Evolutionary conservation across 2,888 invertebrate species (phyloP).

Genomic region (Callosobruchus maculatus): DNA sequence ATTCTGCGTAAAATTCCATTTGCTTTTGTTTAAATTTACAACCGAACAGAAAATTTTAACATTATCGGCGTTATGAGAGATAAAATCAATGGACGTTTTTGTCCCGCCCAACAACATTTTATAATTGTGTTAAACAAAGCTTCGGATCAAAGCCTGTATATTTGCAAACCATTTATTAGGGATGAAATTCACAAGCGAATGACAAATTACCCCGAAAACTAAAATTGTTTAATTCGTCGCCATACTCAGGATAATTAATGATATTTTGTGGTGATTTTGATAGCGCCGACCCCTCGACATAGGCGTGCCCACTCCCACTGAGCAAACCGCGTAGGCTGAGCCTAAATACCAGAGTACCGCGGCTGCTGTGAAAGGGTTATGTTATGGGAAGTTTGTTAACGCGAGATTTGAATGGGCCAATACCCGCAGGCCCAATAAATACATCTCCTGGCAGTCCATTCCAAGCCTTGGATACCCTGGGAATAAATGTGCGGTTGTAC

Average conservation of each 20-base stretch:
- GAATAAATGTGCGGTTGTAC: no score
- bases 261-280: conserved; percentile 43
- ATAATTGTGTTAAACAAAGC: background rate
- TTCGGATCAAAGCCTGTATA: background rate
- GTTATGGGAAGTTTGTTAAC: no score
- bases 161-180: conserved; percentile 14
- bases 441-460: no score
- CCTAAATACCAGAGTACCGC: no score
- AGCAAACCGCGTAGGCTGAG: no score
- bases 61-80: background rate
- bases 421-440: no score
- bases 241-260: conserved; percentile 37
- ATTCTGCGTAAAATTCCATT: background rate
- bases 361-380: no score
- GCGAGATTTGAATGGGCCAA: no score
- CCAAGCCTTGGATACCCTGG: no score
- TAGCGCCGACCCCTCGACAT: conserved; percentile 31
- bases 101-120: background rate
- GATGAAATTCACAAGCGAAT: conserved; percentile 17
- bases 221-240: conserved; percentile 26
- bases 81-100: background rate
- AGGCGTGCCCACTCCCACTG: background rate
- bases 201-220: conserved; percentile 24
- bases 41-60: background rate
- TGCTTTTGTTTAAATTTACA: background rate